Percentiles rank a stretch among this genome's conserved stretches.
Conservation (phyloP, 2,113 vertebrate genomes). For the Tachuris rubrigastra region DNA sequence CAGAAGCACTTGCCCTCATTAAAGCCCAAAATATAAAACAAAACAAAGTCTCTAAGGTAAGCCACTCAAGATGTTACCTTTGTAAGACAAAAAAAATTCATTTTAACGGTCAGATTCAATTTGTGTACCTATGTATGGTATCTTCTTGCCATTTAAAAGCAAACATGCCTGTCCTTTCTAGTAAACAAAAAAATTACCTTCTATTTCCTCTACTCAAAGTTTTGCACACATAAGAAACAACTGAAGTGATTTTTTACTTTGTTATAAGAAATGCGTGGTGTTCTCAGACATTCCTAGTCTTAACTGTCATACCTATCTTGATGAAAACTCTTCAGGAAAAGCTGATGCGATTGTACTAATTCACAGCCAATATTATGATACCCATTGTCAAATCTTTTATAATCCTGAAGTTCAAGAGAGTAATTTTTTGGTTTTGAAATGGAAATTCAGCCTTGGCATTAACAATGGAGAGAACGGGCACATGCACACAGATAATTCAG, state of each 20-base stretch:
- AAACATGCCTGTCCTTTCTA: background rate
- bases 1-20: constrained; percentile 38
- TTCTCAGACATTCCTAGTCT: constrained; percentile 22
- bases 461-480: constrained; percentile 22
- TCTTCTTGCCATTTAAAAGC: background rate
- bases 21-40: constrained; percentile 46
- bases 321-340: constrained; percentile 5
- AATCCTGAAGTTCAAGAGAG: background rate
- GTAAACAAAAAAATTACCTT: background rate
- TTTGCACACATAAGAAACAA: background rate
- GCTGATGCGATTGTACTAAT: background rate
- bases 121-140: background rate
- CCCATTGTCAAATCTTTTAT: background rate
- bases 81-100: background rate
- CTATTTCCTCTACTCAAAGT: background rate
- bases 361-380: background rate
- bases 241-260: background rate
- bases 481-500: constrained; percentile 19
- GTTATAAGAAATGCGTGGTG: background rate
- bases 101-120: background rate
- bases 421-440: background rate
- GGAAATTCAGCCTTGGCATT: constrained; percentile 29
- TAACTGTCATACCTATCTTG: background rate
- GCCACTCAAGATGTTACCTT: background rate
- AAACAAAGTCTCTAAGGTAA: constrained; percentile 32